These are phyloP conservation scores for Bedellia somnulentella DNA, from an alignment of 2,888 invertebrate genomes.

Conservation along the genomic window DNA sequence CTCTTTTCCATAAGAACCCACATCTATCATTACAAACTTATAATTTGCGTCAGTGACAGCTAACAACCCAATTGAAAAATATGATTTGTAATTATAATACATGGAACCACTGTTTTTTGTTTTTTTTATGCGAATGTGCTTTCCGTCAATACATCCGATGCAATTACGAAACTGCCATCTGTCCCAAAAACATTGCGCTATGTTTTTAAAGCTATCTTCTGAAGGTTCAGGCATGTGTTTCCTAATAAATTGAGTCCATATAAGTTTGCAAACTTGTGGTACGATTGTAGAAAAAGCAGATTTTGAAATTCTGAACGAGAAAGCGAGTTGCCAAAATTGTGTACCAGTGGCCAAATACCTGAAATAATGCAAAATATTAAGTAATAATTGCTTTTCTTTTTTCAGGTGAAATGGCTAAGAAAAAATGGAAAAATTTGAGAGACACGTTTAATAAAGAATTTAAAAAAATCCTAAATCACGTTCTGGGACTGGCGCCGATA, in stretches of 20 bases:
- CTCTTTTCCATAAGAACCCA: slow-evolving; percentile 12
- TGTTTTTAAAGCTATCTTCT: slow-evolving; percentile 10
- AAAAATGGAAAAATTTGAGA: slow-evolving; percentile 14
- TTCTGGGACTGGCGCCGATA: slow-evolving; percentile 12
- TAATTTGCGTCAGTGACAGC: slow-evolving; percentile 10
- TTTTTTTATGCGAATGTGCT: slow-evolving; percentile 10
- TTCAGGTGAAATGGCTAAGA: slow-evolving; percentile 11
- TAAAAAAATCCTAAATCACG: slow-evolving; percentile 13
- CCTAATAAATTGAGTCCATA: slow-evolving; percentile 12
- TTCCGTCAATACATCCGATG: slow-evolving; percentile 11
- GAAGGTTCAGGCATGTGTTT: no score
- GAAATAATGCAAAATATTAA: slow-evolving; percentile 10
- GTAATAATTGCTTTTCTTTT: no score
- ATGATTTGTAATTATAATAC: slow-evolving; percentile 11
- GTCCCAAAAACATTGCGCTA: slow-evolving; percentile 6
- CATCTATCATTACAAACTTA: slow-evolving; percentile 11
- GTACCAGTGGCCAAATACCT: slow-evolving; percentile 12
- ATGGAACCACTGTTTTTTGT: slow-evolving; percentile 6
- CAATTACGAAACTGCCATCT: no score
- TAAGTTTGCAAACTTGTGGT: no score
- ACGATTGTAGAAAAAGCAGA: slow-evolving; percentile 13
- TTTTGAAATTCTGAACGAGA: slow-evolving; percentile 13
- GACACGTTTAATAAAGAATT: slow-evolving; percentile 13
- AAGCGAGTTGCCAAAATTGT: slow-evolving; percentile 12
- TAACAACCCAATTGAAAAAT: slow-evolving; percentile 9